Base-by-base conservation (phyloP, 2,888 invertebrate species). In the Sinohyriopsis cumingii region DNA sequence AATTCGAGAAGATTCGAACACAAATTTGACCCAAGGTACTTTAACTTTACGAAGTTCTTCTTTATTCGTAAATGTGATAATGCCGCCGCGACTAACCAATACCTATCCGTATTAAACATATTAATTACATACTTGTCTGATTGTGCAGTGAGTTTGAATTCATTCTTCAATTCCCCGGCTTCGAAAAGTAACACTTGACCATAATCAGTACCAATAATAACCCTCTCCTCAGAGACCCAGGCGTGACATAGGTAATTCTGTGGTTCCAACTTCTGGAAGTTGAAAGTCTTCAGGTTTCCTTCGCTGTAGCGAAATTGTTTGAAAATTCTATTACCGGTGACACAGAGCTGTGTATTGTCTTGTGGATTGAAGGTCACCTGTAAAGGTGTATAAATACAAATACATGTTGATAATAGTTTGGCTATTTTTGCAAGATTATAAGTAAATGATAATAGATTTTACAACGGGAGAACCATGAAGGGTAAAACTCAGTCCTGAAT, bases 191-290 rank as follows among this genome's bases (percentile, higher is more conserved):
- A 91, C 57, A 97, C 91, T 76, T 93, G 91, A 28, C 96, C 95
- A 71, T 93, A 93, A 67, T 92, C 92, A 0, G 95, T 95, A 4
- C 97, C 97, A 63, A 94, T 93, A 76, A 95, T 90, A n/a, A 97
- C 92, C 65, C 95, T 92, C 83, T 97, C 97, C 71, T 94, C 92
- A 5, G 94, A 94, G 60, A 97, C 88, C 95, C 96, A 97, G 77
- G 94, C 93, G 82, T 94, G 93, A 61, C 93, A 93, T 19, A 94
- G 93, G 79, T 95, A 93, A 73, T 93, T 92, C 65, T 94, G 92
- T 84, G 93, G 92, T 53, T 96, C 95, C 55, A 94, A 93, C 88
- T 96, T 96, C 75, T 94, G 93, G 91, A 94, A 95, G 7, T 95
- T 95, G 91, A 94, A 95, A 74, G 95, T 94, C 54, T 95, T 93